A percentile compares a stretch with the other conserved stretches of the same genome.
phyloP scores from a whole-genome alignment of 1,140 invertebrate genomes.

The Philotrypesis tridentata region DNA sequence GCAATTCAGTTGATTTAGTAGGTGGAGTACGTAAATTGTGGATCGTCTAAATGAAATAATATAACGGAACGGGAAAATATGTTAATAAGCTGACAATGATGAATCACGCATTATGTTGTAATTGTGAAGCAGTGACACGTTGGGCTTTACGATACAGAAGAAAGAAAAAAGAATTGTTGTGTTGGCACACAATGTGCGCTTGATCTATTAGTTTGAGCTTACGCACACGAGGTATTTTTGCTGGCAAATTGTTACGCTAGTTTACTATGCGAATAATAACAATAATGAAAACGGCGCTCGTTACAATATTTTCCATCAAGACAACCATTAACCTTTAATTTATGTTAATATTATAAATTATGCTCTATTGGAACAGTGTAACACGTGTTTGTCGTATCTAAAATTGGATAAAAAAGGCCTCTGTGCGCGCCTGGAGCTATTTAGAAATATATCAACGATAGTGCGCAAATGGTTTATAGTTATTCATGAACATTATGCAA shows the following conservation, averaged over 20 bases:
- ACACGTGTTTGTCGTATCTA: neutral
- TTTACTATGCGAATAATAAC: neutral
- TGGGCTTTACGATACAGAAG: neutral
- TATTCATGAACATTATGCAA: neutral
- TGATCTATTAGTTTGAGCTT: neutral
- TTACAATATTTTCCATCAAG: neutral
- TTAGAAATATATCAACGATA: neutral
- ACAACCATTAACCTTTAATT: constrained; percentile 22
- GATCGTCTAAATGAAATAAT: neutral
- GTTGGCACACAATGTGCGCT: neutral
- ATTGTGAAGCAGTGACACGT: neutral
- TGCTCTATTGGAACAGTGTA: neutral
- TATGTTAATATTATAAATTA: constrained; percentile 8
- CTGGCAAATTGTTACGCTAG: neutral
- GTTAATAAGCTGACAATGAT: neutral
- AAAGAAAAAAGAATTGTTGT: neutral
- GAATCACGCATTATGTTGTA: neutral
- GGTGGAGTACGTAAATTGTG: neutral
- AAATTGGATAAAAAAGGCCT: too few species aligned
- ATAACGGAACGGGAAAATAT: neutral
- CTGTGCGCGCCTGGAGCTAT: neutral
- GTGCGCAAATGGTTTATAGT: neutral
- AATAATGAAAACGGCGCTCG: neutral
- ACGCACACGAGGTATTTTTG: neutral
- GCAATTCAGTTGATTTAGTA: neutral